Percentiles rank a stretch among this genome's conserved stretches.
These are phyloP conservation scores for Drosophila elegans DNA, from an alignment of 1,140 invertebrate genomes.

Conservation along the genomic window DNA sequence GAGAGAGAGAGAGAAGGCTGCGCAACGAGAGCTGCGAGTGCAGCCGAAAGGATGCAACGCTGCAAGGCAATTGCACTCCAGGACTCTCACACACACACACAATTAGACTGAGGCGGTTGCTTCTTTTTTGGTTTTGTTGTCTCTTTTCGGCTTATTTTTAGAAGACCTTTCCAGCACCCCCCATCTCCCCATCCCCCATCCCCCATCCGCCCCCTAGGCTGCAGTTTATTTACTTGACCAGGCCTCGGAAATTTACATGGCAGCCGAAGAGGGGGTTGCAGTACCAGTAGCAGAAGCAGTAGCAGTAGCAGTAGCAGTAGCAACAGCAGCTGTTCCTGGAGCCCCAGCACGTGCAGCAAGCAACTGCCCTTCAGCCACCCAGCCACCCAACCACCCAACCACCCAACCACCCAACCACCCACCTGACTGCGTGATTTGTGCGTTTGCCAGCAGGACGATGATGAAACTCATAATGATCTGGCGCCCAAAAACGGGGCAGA, in stretches of 20 bases:
- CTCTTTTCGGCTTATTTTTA: conserved; percentile 83
- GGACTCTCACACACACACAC: conserved; percentile 32
- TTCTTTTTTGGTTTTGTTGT: conserved; percentile 80
- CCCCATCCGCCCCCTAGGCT: conserved; percentile 1
- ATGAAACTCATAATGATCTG: conserved; percentile 45
- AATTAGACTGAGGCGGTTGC: conserved; percentile 69
- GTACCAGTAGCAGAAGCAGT: conserved; percentile 18
- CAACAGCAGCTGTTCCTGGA: conserved; percentile 72
- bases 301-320: conserved; percentile 41
- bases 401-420: conserved; percentile 7
- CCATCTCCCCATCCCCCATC: neutral
- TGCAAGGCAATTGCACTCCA: conserved; percentile 76
- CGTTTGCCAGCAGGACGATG: conserved; percentile 59
- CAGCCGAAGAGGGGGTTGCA: neutral
- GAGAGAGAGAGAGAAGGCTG: conserved; percentile 32
- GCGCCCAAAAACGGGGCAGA: conserved; percentile 18
- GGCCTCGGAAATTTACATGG: conserved; percentile 72
- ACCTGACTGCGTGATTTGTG: conserved; percentile 55
- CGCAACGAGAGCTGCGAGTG: conserved; percentile 55
- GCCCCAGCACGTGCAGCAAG: conserved; percentile 80
- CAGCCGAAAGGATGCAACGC: conserved; percentile 68
- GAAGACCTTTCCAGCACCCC: conserved; percentile 49
- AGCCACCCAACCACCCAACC: conserved; percentile 9
- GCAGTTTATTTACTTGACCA: conserved; percentile 75
- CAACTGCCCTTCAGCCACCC: conserved; percentile 62